phyloP scores from a whole-genome alignment of 1,140 invertebrate species.

The Drosophila pruinosa region DNA sequence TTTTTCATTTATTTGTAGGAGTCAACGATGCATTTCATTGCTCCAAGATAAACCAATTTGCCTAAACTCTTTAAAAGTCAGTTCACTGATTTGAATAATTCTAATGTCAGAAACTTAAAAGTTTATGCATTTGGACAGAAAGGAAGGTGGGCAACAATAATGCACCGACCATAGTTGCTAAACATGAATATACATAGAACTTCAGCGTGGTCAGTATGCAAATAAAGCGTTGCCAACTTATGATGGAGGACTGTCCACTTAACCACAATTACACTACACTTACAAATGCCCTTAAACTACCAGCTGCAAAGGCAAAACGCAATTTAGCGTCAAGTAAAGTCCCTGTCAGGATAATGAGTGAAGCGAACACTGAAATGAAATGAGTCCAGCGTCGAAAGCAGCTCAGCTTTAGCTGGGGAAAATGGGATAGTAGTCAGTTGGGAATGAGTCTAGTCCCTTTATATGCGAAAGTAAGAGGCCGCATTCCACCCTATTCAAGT shows the following conservation, averaged over 20 bases:
- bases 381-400: background rate
- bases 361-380: background rate
- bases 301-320: background rate
- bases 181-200: background rate
- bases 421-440: background rate
- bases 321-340: background rate
- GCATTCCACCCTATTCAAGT: constrained; percentile 6
- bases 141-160: too few relatives aligned
- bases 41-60: too few relatives aligned
- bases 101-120: too few relatives aligned
- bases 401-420: background rate
- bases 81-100: too few relatives aligned
- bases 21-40: too few relatives aligned
- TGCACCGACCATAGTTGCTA: too few relatives aligned
- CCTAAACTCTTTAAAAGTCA: too few relatives aligned
- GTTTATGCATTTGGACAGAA: too few relatives aligned
- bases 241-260: background rate
- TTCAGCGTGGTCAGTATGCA: background rate
- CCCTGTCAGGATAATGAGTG: background rate
- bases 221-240: background rate
- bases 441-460: background rate
- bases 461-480: background rate
- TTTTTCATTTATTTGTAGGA: too few relatives aligned
- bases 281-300: background rate
- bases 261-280: background rate